Percentiles rank a stretch among this genome's conserved stretches.
Evolutionary conservation across 1,140 invertebrate genomes (phyloP).

Genomic region (Magallana angulata): DNA sequence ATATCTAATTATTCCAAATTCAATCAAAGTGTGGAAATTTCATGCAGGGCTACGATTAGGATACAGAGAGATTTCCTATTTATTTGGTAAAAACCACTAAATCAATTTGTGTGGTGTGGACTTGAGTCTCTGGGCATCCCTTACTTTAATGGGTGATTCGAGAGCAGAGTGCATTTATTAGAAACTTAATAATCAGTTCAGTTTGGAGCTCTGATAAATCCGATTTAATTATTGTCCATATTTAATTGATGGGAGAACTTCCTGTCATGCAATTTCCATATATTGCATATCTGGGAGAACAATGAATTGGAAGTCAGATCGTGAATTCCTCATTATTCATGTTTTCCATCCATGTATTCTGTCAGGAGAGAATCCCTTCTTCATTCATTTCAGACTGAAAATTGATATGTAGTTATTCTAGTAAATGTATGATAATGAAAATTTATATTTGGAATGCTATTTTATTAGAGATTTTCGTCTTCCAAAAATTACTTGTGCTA

Average conservation of each 20-base stretch:
- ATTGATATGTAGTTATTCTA: too few species aligned
- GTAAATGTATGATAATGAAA: too few species aligned
- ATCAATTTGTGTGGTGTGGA: neutral
- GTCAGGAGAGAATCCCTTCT: too few species aligned
- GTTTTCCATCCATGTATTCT: neutral
- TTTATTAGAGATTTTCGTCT: too few species aligned
- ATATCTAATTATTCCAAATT: neutral
- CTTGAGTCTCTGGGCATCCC: neutral
- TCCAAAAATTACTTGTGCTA: too few species aligned
- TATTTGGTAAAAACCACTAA: slow-evolving; percentile 23
- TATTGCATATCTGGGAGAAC: neutral
- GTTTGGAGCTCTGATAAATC: neutral
- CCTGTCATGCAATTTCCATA: neutral
- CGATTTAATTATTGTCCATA: slow-evolving; percentile 28
- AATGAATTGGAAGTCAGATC: neutral
- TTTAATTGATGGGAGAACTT: slow-evolving; percentile 9
- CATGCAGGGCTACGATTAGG: neutral
- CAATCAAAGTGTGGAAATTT: neutral
- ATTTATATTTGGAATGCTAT: too few species aligned
- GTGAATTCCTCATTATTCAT: neutral
- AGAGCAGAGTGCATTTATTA: neutral
- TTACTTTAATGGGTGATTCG: neutral
- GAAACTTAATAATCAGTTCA: slow-evolving; percentile 8
- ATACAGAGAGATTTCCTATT: slow-evolving; percentile 24
- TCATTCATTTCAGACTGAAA: too few species aligned